These are phyloP conservation scores for Julus scanicus DNA, from an alignment of 2,888 invertebrate genomes.

Conservation along the genomic window DNA sequence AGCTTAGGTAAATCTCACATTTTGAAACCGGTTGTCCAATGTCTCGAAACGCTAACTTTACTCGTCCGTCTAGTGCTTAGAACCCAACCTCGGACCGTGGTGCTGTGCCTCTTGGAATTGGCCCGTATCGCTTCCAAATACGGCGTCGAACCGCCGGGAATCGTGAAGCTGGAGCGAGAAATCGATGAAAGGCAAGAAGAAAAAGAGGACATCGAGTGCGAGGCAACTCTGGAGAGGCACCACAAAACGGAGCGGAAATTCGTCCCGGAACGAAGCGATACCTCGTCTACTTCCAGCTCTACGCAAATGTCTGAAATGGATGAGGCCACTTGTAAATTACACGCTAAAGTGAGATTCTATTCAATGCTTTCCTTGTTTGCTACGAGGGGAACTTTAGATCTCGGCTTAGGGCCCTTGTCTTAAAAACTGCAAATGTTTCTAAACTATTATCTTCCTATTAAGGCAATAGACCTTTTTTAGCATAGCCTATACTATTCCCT, in stretches of 20 bases:
- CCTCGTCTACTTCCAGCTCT: constrained; percentile 44
- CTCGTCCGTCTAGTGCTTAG: constrained; percentile 74
- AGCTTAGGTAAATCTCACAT: constrained; percentile 76
- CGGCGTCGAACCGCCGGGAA: constrained; percentile 82
- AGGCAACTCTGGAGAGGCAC: background rate
- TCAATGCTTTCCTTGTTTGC: background rate
- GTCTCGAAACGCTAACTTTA: background rate
- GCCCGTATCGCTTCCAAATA: constrained; percentile 79
- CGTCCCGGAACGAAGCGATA: background rate
- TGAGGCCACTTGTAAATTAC: constrained; percentile 44
- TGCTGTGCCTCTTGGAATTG: constrained; percentile 85
- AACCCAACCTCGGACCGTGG: constrained; percentile 84
- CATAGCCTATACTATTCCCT: no score
- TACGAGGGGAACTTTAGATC: no score
- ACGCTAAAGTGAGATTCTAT: constrained; percentile 50
- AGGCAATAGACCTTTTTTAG: no score
- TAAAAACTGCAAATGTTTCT: no score
- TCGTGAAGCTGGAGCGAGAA: constrained; percentile 86
- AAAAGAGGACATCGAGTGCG: background rate
- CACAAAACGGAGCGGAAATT: background rate
- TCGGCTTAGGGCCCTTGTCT: no score
- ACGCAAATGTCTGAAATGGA: constrained; percentile 3
- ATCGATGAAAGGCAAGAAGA: constrained; percentile 74
- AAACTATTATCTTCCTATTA: no score
- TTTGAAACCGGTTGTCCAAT: background rate